These are phyloP conservation scores for Actinostola sp. DNA, from an alignment of 92 coral and sea anemone species.

Conservation along the genomic window DNA sequence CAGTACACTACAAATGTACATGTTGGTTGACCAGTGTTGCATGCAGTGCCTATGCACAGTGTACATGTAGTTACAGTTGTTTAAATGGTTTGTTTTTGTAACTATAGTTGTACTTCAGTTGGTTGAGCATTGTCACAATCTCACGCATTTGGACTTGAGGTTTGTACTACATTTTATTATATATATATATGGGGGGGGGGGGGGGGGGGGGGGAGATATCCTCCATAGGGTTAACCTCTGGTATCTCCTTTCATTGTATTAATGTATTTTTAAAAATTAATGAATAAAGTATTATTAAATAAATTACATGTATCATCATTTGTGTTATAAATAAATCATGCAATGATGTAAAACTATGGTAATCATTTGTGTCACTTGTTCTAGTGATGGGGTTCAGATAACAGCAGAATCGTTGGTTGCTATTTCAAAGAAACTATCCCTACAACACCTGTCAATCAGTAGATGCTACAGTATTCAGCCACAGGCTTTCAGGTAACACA, in stretches of 20 bases:
- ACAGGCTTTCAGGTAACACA: slow-evolving; percentile 72
- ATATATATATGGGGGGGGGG: no score
- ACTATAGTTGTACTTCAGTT: slow-evolving; percentile 64
- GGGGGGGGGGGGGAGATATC: no score
- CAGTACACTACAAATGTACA: not conserved
- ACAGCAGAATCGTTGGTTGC: slow-evolving; percentile 63
- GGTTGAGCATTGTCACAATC: slow-evolving; percentile 68
- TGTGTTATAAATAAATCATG: not conserved
- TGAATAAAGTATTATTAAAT: no score
- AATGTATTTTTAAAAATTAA: no score
- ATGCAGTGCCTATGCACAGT: no score
- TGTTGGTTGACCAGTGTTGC: not conserved
- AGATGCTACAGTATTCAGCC: slow-evolving; percentile 91
- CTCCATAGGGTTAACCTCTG: no score
- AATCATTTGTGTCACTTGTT: not conserved
- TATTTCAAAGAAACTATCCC: slow-evolving; percentile 56
- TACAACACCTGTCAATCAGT: slow-evolving; percentile 81
- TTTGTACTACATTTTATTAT: no score
- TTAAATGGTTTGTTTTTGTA: slow-evolving; percentile 2
- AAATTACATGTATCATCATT: not conserved
- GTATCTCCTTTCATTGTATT: no score
- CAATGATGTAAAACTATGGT: no score
- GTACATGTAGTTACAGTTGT: no score
- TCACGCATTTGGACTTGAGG: slow-evolving; percentile 88
- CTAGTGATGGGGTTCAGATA: slow-evolving; percentile 78